phyloP scores from a whole-genome alignment of 2,797 vertebrate genomes.

The Chromis chromis region DNA sequence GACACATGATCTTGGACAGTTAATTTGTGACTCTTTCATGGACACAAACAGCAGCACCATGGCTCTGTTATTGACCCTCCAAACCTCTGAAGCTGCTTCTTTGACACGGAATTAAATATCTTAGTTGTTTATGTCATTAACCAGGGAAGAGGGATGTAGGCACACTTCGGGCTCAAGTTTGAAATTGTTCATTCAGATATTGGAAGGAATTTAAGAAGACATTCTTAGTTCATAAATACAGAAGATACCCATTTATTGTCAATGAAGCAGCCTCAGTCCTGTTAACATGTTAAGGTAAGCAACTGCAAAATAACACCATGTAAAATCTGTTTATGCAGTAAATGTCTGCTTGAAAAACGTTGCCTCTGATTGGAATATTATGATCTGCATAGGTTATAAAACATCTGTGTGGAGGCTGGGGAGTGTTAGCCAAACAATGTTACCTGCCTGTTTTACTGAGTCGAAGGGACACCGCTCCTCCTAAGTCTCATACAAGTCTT shows the following conservation, averaged over 20 bases:
- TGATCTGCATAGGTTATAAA: constrained; percentile 74
- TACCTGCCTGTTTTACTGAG: constrained; percentile 25
- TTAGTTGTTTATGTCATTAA: constrained; percentile 18
- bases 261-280: constrained; percentile 34
- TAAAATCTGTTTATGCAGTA: constrained; percentile 22
- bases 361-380: constrained; percentile 49
- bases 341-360: constrained; percentile 37
- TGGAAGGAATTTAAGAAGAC: constrained; percentile 38
- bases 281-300: not conserved
- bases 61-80: constrained; percentile 15
- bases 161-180: constrained; percentile 30
- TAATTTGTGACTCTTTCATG: not conserved
- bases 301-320: constrained; percentile 10
- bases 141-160: constrained; percentile 26
- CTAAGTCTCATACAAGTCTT: constrained; percentile 22
- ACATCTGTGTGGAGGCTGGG: constrained; percentile 29
- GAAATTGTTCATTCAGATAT: constrained; percentile 32
- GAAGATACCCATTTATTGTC: constrained; percentile 29
- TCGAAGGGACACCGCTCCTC: constrained; percentile 13
- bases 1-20: constrained; percentile 27
- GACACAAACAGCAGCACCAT: constrained; percentile 26
- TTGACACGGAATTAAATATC: constrained; percentile 26
- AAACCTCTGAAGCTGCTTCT: constrained; percentile 29
- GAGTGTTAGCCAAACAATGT: constrained; percentile 40
- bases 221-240: constrained; percentile 39